Evolutionary conservation across 2,113 vertebrate species (phyloP), one percentile per base, ranked within the genome.

Genomic region (Zingel zingel): DNA sequence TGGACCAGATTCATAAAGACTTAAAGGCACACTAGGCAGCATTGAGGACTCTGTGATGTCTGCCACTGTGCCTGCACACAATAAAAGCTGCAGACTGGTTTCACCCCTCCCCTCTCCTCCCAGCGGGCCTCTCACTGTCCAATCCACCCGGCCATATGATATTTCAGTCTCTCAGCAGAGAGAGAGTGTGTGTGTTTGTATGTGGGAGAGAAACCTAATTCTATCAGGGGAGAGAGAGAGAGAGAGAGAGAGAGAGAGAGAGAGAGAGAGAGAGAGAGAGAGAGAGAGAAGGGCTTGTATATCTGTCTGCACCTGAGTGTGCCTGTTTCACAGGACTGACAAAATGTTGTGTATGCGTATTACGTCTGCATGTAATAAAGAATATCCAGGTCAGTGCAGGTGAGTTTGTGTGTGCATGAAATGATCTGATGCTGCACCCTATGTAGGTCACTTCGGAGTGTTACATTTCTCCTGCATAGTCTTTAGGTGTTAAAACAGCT

Each of bases 1-100:
- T 85, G 83, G 79, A 83, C 85, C 86, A 93, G 79, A 90, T 90
- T 81, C 67, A 73, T 25, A 74, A 13, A 79, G 71, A 73, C 10
- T n/a, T 25, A 59, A 39, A 43, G 50, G 56, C 57, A 86, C 78
- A 88, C 70, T 65, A 65, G 74, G 68, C 19, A 51, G 25, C 30
- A 72, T 10, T 47, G 70, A 89, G 74, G 83, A 70, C 66, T 68
- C 30, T 0, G 14, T 6, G 87, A 74, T 78, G 89, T 54, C 87
- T 82, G 62, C 54, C 80, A 43, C 67, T 25, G 45, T 69, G 81
- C 83, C 83, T 72, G 70, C 53, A n/a, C 74, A 88, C 72, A 86
- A 80, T 75, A 47, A 65, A 50, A 54, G 25, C 66, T 45, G 62
- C 70, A 74, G 58, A 50, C 73, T 50, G 27, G 73, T 71, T 79